phyloP scores from a whole-genome alignment of 2,113 vertebrate genomes.

The Archocentrus centrarchus region DNA sequence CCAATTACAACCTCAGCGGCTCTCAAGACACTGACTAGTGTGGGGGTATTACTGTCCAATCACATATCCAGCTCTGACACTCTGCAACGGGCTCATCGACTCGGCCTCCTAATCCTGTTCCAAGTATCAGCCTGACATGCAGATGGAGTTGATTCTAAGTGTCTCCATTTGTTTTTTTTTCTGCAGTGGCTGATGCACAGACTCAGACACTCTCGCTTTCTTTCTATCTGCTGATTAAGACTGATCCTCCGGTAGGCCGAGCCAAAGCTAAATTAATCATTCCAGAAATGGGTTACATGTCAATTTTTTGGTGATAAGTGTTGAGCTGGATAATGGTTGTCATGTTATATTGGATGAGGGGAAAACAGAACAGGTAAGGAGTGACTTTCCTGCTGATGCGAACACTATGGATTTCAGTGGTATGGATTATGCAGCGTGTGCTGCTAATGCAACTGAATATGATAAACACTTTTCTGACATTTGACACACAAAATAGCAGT shows the following conservation, averaged over 20 bases:
- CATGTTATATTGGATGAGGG: conserved; percentile 55
- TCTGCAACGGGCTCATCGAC: conserved; percentile 54
- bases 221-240: conserved; percentile 69
- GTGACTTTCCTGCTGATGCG: conserved; percentile 62
- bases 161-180: conserved; percentile 65
- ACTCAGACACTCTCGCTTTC: not conserved
- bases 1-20: conserved; percentile 73
- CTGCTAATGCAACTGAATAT: not conserved
- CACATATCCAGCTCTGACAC: conserved; percentile 55
- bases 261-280: conserved; percentile 74
- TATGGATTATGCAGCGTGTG: conserved; percentile 10
- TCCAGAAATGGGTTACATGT: conserved; percentile 72
- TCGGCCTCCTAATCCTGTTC: conserved; percentile 64
- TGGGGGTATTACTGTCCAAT: conserved; percentile 69
- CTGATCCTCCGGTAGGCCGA: conserved; percentile 58
- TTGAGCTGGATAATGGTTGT: conserved; percentile 61
- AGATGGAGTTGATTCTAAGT: conserved; percentile 67
- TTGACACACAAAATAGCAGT: not conserved
- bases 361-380: conserved; percentile 44
- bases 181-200: conserved; percentile 50
- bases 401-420: conserved; percentile 45
- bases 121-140: conserved; percentile 61
- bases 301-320: conserved; percentile 68
- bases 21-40: conserved; percentile 66
- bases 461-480: conserved; percentile 3